Conservation (phyloP, 2,113 vertebrate genomes). For the Nicator chloris region DNA sequence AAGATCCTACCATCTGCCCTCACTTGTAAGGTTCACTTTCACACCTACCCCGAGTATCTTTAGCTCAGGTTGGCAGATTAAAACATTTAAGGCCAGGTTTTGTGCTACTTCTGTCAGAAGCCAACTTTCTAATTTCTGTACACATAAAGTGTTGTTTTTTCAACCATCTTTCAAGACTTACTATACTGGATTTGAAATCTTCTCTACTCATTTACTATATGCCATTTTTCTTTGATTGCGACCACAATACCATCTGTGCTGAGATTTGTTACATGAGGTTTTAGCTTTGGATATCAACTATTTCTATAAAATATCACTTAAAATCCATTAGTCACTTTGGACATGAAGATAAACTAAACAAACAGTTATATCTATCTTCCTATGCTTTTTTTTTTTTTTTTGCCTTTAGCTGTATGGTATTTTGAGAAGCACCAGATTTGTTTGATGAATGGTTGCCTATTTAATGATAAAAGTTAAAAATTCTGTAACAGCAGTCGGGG, state of each 20-base stretch:
- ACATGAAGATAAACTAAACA: slow-evolving; percentile 20
- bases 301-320: slow-evolving; percentile 30
- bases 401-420: background rate
- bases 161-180: background rate
- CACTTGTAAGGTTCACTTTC: background rate
- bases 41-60: too few species aligned
- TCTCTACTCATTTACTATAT: background rate
- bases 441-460: background rate
- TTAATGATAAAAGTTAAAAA: slow-evolving; percentile 10
- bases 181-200: background rate
- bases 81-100: background rate
- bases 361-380: slow-evolving; percentile 2
- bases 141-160: background rate
- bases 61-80: background rate
- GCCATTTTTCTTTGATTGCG: slow-evolving; percentile 10
- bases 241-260: slow-evolving; percentile 59
- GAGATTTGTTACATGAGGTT: slow-evolving; percentile 15
- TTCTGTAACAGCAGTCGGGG: background rate
- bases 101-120: background rate
- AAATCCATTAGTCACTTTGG: slow-evolving; percentile 40
- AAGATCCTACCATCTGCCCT: background rate
- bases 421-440: background rate
- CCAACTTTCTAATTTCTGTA: background rate
- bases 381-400: background rate
- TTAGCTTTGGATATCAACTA: slow-evolving; percentile 16